phyloP scores from a whole-genome alignment of 1,140 invertebrate species.

The Drosophila sulfurigaster region DNA sequence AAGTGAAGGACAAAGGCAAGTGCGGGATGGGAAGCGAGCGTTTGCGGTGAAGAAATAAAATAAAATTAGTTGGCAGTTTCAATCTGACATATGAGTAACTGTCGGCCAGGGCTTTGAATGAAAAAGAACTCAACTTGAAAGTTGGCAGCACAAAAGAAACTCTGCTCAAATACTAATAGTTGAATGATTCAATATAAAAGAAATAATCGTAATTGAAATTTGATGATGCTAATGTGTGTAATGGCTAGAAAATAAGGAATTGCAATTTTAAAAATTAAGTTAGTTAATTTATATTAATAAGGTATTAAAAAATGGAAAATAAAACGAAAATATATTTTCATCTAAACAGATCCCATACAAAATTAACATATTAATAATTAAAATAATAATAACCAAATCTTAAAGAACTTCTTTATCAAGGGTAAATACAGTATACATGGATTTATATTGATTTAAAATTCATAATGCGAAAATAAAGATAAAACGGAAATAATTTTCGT shows the following conservation, averaged over 20 bases:
- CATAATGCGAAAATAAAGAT: no score
- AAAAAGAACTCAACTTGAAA: constrained; percentile 7
- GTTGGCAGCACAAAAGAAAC: constrained; percentile 7
- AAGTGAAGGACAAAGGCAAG: constrained; percentile 10
- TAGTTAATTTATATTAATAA: no score
- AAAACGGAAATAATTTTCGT: no score
- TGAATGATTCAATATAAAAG: constrained; percentile 8
- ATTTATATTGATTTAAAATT: no score
- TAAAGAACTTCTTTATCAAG: no score
- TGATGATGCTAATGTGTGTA: background rate
- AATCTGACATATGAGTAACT: constrained; percentile 51
- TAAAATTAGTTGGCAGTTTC: constrained; percentile 52
- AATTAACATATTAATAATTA: no score
- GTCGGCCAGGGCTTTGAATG: constrained; percentile 34
- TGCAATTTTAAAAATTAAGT: background rate
- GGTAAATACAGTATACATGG: no score
- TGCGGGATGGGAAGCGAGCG: constrained; percentile 1
- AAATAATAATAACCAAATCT: no score
- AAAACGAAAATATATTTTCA: no score
- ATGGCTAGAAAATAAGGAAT: background rate
- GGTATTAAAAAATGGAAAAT: background rate
- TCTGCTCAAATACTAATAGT: constrained; percentile 15
- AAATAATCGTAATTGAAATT: background rate
- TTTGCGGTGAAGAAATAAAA: constrained; percentile 36
- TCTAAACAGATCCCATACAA: no score